Percentiles rank a stretch among this genome's conserved stretches.
phyloP scores from a whole-genome alignment of 2,888 invertebrate species.

The Megalurothrips usitatus region DNA sequence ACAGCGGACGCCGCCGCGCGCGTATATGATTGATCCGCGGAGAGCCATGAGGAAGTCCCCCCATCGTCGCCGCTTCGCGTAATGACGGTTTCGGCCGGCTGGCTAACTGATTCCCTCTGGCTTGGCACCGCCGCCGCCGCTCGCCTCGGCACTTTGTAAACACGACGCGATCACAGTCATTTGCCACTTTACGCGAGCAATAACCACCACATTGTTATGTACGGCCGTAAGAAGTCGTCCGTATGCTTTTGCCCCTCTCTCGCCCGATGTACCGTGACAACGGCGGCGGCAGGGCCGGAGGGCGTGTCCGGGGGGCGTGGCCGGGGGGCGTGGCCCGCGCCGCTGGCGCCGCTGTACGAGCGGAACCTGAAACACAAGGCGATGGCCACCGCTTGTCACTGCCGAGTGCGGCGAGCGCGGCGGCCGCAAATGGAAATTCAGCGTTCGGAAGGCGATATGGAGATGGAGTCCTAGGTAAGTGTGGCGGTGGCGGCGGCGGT shows the following conservation, averaged over 20 bases:
- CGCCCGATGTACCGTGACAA: not conserved
- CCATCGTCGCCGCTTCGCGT: too few relatives aligned
- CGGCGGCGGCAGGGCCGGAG: not conserved
- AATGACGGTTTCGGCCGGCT: too few relatives aligned
- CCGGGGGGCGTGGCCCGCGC: not conserved
- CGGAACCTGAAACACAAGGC: not conserved
- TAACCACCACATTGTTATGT: constrained; percentile 16
- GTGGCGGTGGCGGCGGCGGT: not conserved
- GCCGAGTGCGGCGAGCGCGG: too few relatives aligned
- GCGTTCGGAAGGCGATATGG: not conserved
- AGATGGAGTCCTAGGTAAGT: not conserved
- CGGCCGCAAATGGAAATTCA: constrained; percentile 22
- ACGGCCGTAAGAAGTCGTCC: not conserved
- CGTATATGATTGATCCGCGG: too few relatives aligned
- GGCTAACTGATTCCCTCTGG: too few relatives aligned
- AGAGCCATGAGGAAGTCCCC: too few relatives aligned
- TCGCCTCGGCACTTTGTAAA: not conserved
- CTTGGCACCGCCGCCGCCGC: not conserved
- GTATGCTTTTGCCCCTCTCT: not conserved
- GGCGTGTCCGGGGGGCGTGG: not conserved
- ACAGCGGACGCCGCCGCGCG: too few relatives aligned
- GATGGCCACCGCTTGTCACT: not conserved
- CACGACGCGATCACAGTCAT: constrained; percentile 14
- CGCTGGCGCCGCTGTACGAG: not conserved
- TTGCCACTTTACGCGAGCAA: constrained; percentile 5